phyloP scores from a whole-genome alignment of 2,113 vertebrate genomes.

The Chaetops frenatus region DNA sequence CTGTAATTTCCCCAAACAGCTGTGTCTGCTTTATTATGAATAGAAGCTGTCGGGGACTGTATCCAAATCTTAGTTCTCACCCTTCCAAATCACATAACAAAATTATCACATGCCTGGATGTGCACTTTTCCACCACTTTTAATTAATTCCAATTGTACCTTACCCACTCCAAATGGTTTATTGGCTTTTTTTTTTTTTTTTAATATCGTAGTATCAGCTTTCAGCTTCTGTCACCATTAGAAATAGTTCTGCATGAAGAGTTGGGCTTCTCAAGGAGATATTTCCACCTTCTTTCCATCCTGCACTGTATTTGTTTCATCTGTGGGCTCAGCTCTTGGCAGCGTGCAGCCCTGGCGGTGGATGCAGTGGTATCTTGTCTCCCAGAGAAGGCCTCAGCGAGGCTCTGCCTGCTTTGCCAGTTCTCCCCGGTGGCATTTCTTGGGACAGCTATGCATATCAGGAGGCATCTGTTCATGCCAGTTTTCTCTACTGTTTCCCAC shows the following conservation, averaged over 20 bases:
- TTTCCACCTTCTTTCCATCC: background rate
- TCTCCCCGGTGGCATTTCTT: background rate
- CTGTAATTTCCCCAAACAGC: slow-evolving; percentile 26
- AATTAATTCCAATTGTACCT: background rate
- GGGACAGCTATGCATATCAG: background rate
- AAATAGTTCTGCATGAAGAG: background rate
- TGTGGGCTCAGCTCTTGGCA: background rate
- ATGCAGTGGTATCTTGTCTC: background rate
- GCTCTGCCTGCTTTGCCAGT: background rate
- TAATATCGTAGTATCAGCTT: background rate
- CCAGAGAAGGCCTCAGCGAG: background rate
- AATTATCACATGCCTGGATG: background rate
- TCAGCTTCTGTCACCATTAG: background rate
- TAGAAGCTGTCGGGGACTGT: background rate
- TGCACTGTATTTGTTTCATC: background rate
- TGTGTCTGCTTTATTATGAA: background rate
- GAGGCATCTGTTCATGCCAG: background rate
- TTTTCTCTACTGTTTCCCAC: background rate
- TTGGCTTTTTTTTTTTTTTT: background rate
- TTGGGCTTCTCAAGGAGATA: background rate
- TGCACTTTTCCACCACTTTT: background rate
- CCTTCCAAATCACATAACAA: slow-evolving; percentile 18
- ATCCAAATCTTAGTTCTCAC: slow-evolving; percentile 27
- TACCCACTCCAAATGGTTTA: background rate
- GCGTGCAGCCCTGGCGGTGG: background rate